These are phyloP conservation scores for Okapia johnstoni DNA, from an alignment of 2,113 vertebrate species.

Conservation along the genomic window DNA sequence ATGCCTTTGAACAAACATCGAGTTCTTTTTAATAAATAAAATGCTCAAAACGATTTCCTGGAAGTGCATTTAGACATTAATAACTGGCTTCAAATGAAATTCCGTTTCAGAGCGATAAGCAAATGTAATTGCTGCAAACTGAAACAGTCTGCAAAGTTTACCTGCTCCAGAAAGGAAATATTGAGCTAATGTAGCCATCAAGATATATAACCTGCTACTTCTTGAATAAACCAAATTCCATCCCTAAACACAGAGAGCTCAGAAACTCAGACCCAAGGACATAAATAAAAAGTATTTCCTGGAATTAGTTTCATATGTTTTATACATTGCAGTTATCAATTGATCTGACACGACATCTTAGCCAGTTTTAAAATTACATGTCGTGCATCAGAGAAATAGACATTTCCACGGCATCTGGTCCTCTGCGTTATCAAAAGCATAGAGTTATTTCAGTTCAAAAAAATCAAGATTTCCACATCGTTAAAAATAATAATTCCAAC, in stretches of 20 bases:
- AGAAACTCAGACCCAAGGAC: slow-evolving; percentile 70
- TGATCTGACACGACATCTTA: slow-evolving; percentile 63
- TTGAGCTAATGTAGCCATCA: slow-evolving; percentile 63
- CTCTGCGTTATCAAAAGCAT: slow-evolving; percentile 43
- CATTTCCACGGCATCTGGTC: slow-evolving; percentile 37
- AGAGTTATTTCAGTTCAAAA: slow-evolving; percentile 19
- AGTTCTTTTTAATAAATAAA: slow-evolving; percentile 73
- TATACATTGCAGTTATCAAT: slow-evolving; percentile 63
- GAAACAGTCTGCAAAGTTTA: slow-evolving; percentile 60
- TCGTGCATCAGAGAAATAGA: slow-evolving; percentile 50
- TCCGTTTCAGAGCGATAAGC: slow-evolving; percentile 69
- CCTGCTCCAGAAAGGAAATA: slow-evolving; percentile 57
- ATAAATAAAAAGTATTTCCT: slow-evolving; percentile 73
- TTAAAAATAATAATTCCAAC: slow-evolving; percentile 58
- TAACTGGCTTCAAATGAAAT: slow-evolving; percentile 74
- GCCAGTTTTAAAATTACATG: slow-evolving; percentile 68
- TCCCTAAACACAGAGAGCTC: slow-evolving; percentile 70
- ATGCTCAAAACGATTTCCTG: slow-evolving; percentile 73
- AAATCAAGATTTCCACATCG: slow-evolving; percentile 52
- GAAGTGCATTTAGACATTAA: slow-evolving; percentile 71
- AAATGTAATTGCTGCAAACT: slow-evolving; percentile 69
- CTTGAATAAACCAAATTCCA: slow-evolving; percentile 73
- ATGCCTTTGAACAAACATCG: slow-evolving; percentile 71
- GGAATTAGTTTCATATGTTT: slow-evolving; percentile 73
- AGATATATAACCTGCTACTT: slow-evolving; percentile 75